Base-by-base conservation (phyloP, 2,797 vertebrate genomes). In the Leptatherina wallacei region DNA sequence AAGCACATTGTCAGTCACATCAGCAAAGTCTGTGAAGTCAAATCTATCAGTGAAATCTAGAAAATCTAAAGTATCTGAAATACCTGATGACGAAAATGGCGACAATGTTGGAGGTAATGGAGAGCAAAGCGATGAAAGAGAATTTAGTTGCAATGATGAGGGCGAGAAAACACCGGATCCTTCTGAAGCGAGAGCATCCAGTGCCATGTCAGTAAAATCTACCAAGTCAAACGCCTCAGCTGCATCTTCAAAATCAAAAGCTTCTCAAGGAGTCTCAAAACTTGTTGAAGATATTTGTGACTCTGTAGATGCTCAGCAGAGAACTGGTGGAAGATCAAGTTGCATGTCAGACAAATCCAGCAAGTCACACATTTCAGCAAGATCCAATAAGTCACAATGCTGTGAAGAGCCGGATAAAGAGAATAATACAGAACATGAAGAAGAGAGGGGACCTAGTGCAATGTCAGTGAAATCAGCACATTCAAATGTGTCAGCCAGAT, bases 211-310 rank as follows among this genome's bases (percentile, higher is more conserved):
- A 49, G 73, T 16, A 24, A 65, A 42, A 84, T 91, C 92, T 38
- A 84, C 74, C 3, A 78, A 77, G 57, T 93, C 93, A 55, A 83
- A 72, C 5, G 82, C 81, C 33, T 91, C 83, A n/a, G 59, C 13
- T n/a, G 13, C 14, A 20, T 86, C 85, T 32, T 24, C 52, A 29
- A 73, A 73, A 67, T 82, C 84, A 24, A 76, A 83, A 62, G 44
- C 38, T 16, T 71, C 79, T 75, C 27, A 71, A 38, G 49, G 52
- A 71, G 24, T 12, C 57, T 0, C 60, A 4, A 54, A 61, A 52
- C 1, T 54, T 4, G 18, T 77, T 30, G 69, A 51, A n/a, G 22
- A 56, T 36, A 33, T 55, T 32, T 42, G 14, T 63, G 49, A 72
- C 13, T 42, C 71, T 9, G 64, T 16, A n/a, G 57, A 74, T 71